Percentiles rank a stretch among this genome's conserved stretches.
phyloP scores from a whole-genome alignment of 92 coral and sea anemone genomes.

The Parazoanthus swiftii region DNA sequence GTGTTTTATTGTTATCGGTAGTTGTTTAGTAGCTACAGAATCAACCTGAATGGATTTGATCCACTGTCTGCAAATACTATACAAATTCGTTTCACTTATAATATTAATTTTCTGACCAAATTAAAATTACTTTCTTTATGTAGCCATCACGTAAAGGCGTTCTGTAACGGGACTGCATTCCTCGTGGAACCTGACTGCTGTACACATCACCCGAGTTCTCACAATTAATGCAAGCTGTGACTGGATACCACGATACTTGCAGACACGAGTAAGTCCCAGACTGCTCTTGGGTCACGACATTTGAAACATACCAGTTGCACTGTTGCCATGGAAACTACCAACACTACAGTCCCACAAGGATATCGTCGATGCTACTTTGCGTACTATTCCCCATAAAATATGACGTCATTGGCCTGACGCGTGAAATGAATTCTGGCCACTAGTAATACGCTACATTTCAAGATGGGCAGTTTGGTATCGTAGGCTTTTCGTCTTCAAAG shows the following conservation, averaged over 20 bases:
- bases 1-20: too few species aligned
- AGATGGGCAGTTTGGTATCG: too few species aligned
- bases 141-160: neutral
- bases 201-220: neutral
- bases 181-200: neutral
- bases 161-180: neutral
- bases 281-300: neutral
- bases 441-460: too few species aligned
- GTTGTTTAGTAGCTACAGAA: neutral
- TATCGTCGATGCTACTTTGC: neutral
- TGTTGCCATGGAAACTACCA: neutral
- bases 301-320: neutral
- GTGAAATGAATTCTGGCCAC: neutral
- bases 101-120: neutral
- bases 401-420: neutral
- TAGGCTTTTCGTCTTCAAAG: too few species aligned
- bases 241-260: neutral
- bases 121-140: neutral
- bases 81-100: neutral
- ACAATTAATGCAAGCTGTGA: neutral
- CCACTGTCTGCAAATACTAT: neutral
- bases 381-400: neutral
- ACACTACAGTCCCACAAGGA: neutral
- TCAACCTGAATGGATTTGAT: constrained; percentile 4
- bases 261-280: neutral